Evolutionary conservation across 2,888 invertebrate genomes (phyloP), one percentile per base, ranked within the genome.

Genomic region (Tribolium freemani): DNA sequence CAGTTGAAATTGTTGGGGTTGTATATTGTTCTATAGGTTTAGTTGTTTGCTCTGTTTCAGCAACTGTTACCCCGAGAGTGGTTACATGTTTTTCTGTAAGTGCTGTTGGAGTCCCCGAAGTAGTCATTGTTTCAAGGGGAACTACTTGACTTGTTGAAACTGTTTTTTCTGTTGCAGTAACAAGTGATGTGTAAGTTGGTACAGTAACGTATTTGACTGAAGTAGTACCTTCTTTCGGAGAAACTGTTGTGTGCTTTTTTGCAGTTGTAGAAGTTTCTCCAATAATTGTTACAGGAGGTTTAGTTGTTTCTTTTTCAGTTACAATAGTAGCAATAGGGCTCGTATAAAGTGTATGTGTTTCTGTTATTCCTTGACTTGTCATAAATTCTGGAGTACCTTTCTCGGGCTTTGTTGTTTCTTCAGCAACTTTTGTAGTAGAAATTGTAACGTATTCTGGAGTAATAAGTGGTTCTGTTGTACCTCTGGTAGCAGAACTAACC

Each of bases 391-490:
- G 3, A 26, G 26, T 26, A 26, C 26, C 5, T 26, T 1, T 20
- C 46, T 58, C 38, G 3, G 54, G 63, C 50, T 71, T 71, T 11
- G 69, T 61, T 46, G 63, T 44, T 46, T 38, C 61, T 56, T 67
- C 68, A 51, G 53, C 46, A 16, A 44, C 69, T 21, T 73, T 76
- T 57, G 77, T 76, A 63, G 66, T 74, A 54, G 54, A 6, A 1
- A 9, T 11, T 10, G 26, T 10, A 56, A 20, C 9, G n/a, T 10
- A 44, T 51, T 9, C 51, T 1, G 51, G 5, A 2, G 20, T 3
- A 6, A 20, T 20, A 51, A n/a, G 2, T 16, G 16, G 1, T 16
- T 16, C 16, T 16, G 16, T 20, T 51, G 5, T 51, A 21, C 8
- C 51, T 26, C 26, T 1, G 20, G 20, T 51, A 16, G 8, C 21